Evolutionary conservation across 2,797 vertebrate species (phyloP).

Genomic region (Linurgus olivaceus): DNA sequence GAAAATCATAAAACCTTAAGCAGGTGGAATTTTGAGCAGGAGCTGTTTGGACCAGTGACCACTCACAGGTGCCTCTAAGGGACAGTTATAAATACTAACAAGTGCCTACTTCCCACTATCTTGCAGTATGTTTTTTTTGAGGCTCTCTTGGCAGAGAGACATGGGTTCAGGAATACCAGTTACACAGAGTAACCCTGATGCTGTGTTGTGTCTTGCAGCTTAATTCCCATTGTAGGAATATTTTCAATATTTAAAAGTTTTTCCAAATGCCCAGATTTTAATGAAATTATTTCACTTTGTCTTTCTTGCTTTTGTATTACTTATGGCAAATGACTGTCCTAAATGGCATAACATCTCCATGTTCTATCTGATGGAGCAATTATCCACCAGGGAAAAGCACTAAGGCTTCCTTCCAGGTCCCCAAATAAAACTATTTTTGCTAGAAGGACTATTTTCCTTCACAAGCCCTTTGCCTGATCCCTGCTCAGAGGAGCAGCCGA

Average conservation of each 20-base stretch:
- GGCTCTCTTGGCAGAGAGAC: background rate
- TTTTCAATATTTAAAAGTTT: background rate
- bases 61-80: background rate
- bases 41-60: background rate
- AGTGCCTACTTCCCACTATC: background rate
- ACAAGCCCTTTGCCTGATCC: conserved; percentile 45
- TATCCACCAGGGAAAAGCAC: background rate
- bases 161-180: background rate
- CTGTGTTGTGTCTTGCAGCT: background rate
- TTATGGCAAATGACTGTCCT: background rate
- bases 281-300: background rate
- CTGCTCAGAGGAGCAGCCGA: background rate
- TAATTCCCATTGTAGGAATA: background rate
- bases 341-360: background rate
- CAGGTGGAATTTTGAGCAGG: background rate
- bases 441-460: conserved; percentile 39
- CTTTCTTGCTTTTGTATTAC: background rate
- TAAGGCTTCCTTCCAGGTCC: conserved; percentile 16
- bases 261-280: background rate
- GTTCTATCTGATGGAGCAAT: background rate
- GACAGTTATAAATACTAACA: background rate
- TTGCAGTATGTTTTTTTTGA: background rate
- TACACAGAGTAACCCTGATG: background rate
- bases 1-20: background rate
- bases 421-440: conserved; percentile 32